Percentiles rank a stretch among this genome's conserved stretches.
Conservation (phyloP, 2,797 vertebrate genomes). For the Loris lydekkerianus region DNA sequence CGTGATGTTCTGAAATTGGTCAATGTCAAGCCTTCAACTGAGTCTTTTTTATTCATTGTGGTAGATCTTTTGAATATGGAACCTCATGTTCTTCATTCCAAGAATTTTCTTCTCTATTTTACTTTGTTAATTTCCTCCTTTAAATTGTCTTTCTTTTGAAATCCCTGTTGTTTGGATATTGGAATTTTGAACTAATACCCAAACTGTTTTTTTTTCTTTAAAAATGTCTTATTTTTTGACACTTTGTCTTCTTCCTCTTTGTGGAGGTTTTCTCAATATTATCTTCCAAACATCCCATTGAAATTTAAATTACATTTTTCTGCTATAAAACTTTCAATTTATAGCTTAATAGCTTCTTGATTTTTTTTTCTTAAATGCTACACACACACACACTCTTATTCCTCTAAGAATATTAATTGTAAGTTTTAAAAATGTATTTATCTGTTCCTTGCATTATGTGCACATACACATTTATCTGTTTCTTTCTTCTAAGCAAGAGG, state of each 20-base stretch:
- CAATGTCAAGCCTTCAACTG: neutral
- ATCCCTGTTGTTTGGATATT: neutral
- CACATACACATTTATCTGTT: neutral
- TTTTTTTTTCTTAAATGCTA: neutral
- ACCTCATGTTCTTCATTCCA: neutral
- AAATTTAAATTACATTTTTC: neutral
- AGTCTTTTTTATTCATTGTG: neutral
- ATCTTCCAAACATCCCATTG: neutral
- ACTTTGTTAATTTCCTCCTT: neutral
- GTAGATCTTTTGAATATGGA: neutral
- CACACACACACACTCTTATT: neutral
- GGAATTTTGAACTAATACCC: neutral
- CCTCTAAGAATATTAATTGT: neutral
- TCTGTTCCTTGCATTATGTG: neutral
- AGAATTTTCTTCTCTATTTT: neutral
- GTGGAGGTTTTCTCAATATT: neutral
- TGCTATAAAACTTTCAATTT: neutral
- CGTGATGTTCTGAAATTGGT: neutral
- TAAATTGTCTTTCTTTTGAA: neutral
- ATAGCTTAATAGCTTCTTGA: neutral
- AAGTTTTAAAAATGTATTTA: neutral
- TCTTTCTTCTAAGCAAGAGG: neutral
- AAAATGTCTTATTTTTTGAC: neutral
- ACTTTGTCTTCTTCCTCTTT: neutral
- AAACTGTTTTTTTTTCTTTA: neutral